Base-by-base conservation (phyloP, 2,797 vertebrate genomes). In the Sphenodon punctatus region DNA sequence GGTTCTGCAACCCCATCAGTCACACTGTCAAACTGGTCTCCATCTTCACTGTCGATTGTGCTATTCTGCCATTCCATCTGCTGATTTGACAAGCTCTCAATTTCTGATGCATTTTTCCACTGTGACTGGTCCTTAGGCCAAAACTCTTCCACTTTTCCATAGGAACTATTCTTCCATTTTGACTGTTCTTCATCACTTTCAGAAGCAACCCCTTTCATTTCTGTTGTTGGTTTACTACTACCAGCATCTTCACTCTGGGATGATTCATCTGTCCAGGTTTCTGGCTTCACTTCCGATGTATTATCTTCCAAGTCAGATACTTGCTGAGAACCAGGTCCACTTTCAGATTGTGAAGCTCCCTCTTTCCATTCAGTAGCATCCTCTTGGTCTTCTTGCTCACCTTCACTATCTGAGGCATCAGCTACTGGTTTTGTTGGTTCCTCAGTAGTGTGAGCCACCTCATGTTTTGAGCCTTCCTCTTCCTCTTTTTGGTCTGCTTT, bases 81-180 rank as follows among this genome's bases (percentile, higher is more conserved):
- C 84, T 95, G 94, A 72, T 83, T 93, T 15, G 96, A 91, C 89
- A 96, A 94, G 86, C 92, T 95, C 91, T 97, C 96, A 5, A 94
- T 95, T 87, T 94, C 95, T 2, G 95, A 85, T 42, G 93, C 10
- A 6, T 92, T 96, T 76, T 96, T 95, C 95, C 95, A 96, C 14
- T 95, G 97, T 32, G 94, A 97, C 95, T 96, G 95, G 94, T 97
- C 96, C 95, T 97, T 96, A 55, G 96, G 93, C 96, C 96, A 97
- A 91, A 96, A 95, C 91, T 88, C 96, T 89, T 94, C 97, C 12
- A 97, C 97, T 93, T 97, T 97, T 94, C 95, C 97, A 94, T 95
- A 96, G 94, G 95, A 95, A 95, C 95, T 93, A 90, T 94, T 95
- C 92, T 96, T 96, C 96, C 96, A 97, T 51, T 96, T 95, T 39